These are phyloP conservation scores for Muschampia plurimacula DNA, from an alignment of 2,888 invertebrate genomes.

Conservation along the genomic window DNA sequence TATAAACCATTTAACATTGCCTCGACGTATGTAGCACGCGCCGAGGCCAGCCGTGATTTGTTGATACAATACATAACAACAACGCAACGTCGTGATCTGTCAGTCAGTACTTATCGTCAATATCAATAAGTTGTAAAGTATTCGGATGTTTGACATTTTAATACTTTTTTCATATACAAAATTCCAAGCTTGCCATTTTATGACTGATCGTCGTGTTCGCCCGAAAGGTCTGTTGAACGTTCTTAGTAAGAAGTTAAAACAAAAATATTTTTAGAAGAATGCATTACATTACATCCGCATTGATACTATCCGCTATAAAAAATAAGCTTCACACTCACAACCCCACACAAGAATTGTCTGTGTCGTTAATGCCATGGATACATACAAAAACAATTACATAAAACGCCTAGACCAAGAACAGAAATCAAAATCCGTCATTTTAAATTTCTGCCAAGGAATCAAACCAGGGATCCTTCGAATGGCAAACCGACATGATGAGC, in stretches of 20 bases:
- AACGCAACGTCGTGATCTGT: conserved; percentile 14
- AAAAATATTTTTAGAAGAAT: not conserved
- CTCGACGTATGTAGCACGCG: conserved; percentile 17
- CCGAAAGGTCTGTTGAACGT: conserved; percentile 5
- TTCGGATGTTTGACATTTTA: conserved; percentile 18
- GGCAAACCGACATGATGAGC: too few species aligned
- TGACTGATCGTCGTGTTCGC: not conserved
- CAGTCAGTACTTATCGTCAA: conserved; percentile 17
- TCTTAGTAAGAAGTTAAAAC: not conserved
- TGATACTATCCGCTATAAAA: not conserved
- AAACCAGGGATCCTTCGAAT: too few species aligned
- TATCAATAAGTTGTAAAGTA: conserved; percentile 6
- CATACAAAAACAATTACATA: too few species aligned
- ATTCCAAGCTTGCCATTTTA: not conserved
- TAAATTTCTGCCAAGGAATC: too few species aligned
- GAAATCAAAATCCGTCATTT: too few species aligned
- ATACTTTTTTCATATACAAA: conserved; percentile 1
- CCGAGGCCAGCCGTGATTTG: conserved; percentile 10
- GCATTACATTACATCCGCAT: conserved; percentile 1
- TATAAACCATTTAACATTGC: too few species aligned
- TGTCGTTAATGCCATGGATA: too few species aligned
- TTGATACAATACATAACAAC: conserved; percentile 4
- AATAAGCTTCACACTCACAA: too few species aligned
- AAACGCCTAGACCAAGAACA: too few species aligned
- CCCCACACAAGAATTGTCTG: too few species aligned